phyloP scores from a whole-genome alignment of 2,113 vertebrate species.

The Tauraco erythrolophus region DNA sequence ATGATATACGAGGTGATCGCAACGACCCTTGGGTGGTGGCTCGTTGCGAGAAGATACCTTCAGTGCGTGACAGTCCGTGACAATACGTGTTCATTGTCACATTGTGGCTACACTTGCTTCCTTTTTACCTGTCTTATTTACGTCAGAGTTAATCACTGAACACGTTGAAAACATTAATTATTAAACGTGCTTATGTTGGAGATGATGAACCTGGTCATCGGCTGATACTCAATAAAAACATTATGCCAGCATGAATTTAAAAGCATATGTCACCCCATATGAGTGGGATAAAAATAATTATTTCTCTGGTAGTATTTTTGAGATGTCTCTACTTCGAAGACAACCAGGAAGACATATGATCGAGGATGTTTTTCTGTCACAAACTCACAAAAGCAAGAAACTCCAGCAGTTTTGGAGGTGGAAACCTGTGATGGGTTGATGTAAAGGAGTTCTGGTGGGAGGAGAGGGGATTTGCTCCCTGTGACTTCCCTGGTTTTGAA shows the following conservation, averaged over 20 bases:
- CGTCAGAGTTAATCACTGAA: background rate
- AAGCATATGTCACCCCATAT: rapidly evolving
- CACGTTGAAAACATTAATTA: background rate
- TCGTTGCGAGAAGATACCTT: no score
- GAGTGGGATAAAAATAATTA: background rate
- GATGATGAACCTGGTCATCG: background rate
- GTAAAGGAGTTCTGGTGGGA: no score
- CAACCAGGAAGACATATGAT: background rate
- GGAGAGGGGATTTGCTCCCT: no score
- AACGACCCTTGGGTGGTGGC: no score
- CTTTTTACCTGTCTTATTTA: background rate
- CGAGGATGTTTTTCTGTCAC: background rate
- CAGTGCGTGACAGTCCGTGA: no score
- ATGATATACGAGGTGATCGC: no score
- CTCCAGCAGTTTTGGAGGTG: background rate
- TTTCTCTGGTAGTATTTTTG: background rate
- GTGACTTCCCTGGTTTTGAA: no score
- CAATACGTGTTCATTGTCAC: background rate
- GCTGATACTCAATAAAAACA: background rate
- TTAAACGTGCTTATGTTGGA: background rate
- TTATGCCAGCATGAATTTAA: background rate
- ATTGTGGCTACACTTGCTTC: background rate
- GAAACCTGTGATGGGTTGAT: no score
- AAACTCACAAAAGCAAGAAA: background rate
- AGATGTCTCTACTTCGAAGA: background rate